These are phyloP conservation scores for Halcyon badia DNA, from an alignment of 2,797 vertebrate species.

Conservation along the genomic window DNA sequence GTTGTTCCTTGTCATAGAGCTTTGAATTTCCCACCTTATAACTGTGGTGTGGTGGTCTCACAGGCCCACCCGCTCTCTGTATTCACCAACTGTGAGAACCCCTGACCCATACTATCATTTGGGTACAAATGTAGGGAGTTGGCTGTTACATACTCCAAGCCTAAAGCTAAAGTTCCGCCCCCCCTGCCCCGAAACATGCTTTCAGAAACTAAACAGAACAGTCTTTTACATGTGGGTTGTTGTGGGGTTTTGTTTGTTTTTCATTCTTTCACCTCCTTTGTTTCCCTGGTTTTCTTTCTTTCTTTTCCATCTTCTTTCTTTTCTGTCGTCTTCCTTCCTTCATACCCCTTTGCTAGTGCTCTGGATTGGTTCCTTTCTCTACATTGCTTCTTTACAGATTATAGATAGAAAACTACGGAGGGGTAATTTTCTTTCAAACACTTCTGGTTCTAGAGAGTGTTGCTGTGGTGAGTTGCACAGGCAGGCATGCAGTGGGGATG, in stretches of 20 bases:
- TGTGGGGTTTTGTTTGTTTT: background rate
- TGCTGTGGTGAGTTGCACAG: background rate
- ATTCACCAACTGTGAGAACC: background rate
- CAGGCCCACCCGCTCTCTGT: background rate
- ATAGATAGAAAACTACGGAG: background rate
- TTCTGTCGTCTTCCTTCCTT: background rate
- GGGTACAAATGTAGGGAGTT: rapidly evolving
- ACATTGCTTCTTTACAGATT: background rate
- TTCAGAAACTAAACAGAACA: background rate
- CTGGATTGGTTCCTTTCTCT: background rate
- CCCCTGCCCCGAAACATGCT: background rate
- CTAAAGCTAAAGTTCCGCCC: background rate
- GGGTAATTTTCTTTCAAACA: background rate
- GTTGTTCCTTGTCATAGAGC: background rate
- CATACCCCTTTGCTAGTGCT: background rate
- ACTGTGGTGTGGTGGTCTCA: background rate
- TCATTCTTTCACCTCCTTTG: background rate
- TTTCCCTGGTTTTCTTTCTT: background rate
- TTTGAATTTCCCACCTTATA: background rate
- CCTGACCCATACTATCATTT: background rate
- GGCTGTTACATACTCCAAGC: background rate
- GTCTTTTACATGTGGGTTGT: background rate
- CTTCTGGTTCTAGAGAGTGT: background rate
- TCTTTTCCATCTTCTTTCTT: background rate
- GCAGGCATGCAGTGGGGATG: background rate